Base-by-base conservation (phyloP, 2,797 vertebrate genomes). In the Gorsachius magnificus region DNA sequence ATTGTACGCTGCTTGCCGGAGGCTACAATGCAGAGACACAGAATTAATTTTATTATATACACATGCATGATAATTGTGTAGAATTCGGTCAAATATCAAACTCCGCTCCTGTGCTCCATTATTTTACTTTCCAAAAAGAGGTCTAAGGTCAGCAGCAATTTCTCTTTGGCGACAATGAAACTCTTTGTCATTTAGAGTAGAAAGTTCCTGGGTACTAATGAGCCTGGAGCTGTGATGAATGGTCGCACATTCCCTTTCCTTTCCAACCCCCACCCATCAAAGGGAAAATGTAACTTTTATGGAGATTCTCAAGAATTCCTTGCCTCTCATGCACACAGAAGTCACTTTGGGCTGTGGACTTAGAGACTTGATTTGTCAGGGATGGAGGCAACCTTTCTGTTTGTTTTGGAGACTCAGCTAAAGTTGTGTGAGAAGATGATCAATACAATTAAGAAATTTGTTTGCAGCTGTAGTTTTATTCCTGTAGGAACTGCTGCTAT, bases 21-120 rank as follows among this genome's bases (percentile, higher is more conserved):
- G 99, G 99, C 99, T 98, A 98, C 95, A 95, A 98, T 97, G 98
- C 98, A 99, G 98, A 99, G 99, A 99, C 99, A 99, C 99, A 99
- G 99, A 99, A 99, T 99, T 99, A 99, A 99, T 99, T 99, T 99
- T 99, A 99, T 99, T 99, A 99, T 99, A 99, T 98, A 99, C 99
- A 99, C 99, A 99, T 99, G 99, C 99, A 98, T 99, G 99, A 99
- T 99, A 99, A 99, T 99, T 99, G 99, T 99, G 98, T 99, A 99
- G 98, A 98, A 99, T 99, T 99, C 96, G 96, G 98, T 99, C 98
- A 99, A 99, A 99, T 99, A 98, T 98, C 98, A 98, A 99, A 98
- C 98, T 98, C 98, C 98, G 99, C 98, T 98, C 98, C 97, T 96
- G 97, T 98, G 98, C 98, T 95, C 97, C 97, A 97, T 98, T 98